Evolutionary conservation across 2,113 vertebrate genomes (phyloP).

Genomic region (Copsychus sechellarum): DNA sequence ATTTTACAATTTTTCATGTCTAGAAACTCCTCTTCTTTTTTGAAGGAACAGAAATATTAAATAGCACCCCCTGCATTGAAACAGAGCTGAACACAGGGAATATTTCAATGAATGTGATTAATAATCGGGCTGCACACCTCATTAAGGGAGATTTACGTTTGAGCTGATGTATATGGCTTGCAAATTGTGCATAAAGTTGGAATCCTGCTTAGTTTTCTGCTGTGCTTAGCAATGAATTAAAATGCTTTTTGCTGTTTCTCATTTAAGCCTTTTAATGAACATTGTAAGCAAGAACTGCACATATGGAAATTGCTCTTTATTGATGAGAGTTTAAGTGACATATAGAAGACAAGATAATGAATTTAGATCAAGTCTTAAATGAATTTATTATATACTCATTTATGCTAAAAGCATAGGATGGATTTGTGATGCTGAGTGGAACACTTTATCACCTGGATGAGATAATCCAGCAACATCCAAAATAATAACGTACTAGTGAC

Average conservation of each 20-base stretch:
- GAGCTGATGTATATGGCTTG: neutral
- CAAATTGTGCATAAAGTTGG: constrained; percentile 28
- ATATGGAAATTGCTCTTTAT: neutral
- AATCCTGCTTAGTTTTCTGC: constrained; percentile 48
- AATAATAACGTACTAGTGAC: neutral
- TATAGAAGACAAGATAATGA: neutral
- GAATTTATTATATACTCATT: neutral
- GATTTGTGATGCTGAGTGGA: neutral
- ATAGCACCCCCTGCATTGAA: neutral
- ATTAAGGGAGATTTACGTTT: constrained; percentile 43
- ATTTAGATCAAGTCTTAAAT: neutral
- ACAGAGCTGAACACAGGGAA: neutral
- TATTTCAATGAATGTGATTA: neutral
- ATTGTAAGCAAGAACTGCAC: neutral
- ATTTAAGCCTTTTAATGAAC: constrained; percentile 7
- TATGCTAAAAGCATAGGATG: neutral
- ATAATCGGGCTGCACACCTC: neutral
- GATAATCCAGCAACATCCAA: neutral
- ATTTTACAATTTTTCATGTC: neutral
- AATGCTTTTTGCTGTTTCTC: neutral
- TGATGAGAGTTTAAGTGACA: neutral
- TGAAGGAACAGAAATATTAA: neutral
- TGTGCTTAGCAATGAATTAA: constrained; percentile 40
- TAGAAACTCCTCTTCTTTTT: neutral
- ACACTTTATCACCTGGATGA: neutral